Percentiles rank a stretch among this genome's conserved stretches.
Evolutionary conservation across 2,888 invertebrate genomes (phyloP).

Genomic region (Amiota mariae): DNA sequence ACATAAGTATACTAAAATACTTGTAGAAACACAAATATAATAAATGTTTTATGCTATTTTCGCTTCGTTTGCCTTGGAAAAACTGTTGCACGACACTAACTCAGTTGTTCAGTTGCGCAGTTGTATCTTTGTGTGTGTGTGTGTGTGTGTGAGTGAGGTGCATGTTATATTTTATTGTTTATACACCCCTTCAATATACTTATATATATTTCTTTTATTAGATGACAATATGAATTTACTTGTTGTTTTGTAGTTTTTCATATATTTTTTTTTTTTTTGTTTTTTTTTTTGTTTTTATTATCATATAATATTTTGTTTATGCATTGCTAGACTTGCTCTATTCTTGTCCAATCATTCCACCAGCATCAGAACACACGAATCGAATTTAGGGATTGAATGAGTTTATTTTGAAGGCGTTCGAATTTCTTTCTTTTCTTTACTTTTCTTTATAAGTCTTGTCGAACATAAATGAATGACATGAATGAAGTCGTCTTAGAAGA

Average conservation of each 20-base stretch:
- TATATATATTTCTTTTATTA: neutral
- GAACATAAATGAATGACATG: too few species aligned
- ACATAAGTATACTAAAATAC: too few species aligned
- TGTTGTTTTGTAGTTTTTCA: too few species aligned
- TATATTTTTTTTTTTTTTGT: neutral
- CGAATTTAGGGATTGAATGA: neutral
- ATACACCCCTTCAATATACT: neutral
- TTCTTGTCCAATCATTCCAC: neutral
- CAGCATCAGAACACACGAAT: neutral
- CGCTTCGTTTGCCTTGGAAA: neutral
- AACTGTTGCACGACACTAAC: conserved; percentile 13
- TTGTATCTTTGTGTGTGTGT: too few species aligned
- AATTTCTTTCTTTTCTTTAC: too few species aligned
- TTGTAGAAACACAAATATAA: too few species aligned
- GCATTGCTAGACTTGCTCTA: neutral
- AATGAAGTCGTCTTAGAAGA: neutral
- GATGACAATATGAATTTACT: neutral
- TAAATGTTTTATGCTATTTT: conserved; percentile 5
- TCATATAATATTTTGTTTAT: neutral
- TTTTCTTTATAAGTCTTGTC: too few species aligned
- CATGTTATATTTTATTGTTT: conserved; percentile 5
- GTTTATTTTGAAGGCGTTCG: neutral
- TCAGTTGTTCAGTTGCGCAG: neutral
- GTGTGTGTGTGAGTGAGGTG: neutral
- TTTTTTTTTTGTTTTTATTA: neutral